phyloP scores from a whole-genome alignment of 2,888 invertebrate genomes.

The Cosmia trapezina region DNA sequence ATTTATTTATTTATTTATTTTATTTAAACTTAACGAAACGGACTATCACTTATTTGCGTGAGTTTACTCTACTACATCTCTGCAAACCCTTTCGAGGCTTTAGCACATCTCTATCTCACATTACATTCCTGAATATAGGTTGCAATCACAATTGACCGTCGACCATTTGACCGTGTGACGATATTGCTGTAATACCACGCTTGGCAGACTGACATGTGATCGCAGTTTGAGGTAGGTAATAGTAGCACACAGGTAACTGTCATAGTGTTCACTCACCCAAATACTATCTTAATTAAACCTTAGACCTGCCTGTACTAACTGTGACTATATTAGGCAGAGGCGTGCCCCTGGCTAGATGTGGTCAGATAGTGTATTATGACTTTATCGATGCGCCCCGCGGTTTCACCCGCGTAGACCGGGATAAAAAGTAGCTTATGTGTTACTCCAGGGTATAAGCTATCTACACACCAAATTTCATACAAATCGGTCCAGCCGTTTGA shows the following conservation, averaged over 20 bases:
- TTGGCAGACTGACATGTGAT: slow-evolving; percentile 2
- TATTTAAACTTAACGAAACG: no score
- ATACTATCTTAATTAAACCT: slow-evolving; percentile 19
- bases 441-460: no score
- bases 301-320: not conserved
- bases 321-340: not conserved
- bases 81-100: no score
- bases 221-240: slow-evolving; percentile 4
- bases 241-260: not conserved
- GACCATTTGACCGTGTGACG: not conserved
- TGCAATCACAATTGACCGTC: not conserved
- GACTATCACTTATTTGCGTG: no score
- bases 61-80: no score
- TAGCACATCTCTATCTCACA: not conserved
- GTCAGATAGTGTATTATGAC: not conserved
- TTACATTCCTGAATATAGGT: not conserved
- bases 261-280: slow-evolving; percentile 9
- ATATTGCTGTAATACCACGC: slow-evolving; percentile 33
- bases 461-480: no score
- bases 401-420: no score
- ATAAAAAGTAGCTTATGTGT: no score
- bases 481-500: no score
- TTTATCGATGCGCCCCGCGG: no score
- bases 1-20: no score
- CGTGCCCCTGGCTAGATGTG: not conserved